Conservation (phyloP, 1,140 invertebrate genomes). For the Drosophila baimaii region DNA sequence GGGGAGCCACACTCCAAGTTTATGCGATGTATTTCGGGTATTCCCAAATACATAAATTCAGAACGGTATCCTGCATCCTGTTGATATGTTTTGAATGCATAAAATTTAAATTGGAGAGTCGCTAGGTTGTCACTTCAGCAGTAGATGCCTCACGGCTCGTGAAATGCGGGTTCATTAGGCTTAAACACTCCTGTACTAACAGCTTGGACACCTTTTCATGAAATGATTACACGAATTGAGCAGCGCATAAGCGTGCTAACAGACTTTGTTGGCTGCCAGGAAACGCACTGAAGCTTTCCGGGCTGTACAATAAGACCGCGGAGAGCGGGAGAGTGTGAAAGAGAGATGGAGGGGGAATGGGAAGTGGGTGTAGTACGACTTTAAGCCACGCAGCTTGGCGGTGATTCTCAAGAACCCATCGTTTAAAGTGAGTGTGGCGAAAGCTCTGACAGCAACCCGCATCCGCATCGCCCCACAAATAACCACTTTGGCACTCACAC, state of each 20-base stretch:
- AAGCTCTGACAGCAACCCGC: constrained; percentile 58
- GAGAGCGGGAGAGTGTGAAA: constrained; percentile 5
- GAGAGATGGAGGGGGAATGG: constrained; percentile 2
- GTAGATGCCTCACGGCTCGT: too few species aligned
- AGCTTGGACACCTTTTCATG: too few species aligned
- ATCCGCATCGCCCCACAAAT: constrained; percentile 15
- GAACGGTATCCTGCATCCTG: too few species aligned
- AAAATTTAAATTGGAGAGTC: too few species aligned
- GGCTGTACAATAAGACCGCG: constrained; percentile 26
- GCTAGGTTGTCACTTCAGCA: too few species aligned
- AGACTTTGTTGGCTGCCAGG: constrained; percentile 34
- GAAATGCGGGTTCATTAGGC: not conserved
- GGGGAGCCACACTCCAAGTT: not conserved
- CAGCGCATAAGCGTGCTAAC: not conserved
- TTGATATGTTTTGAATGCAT: too few species aligned
- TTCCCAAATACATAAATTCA: not conserved
- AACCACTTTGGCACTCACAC: constrained; percentile 5
- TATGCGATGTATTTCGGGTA: not conserved
- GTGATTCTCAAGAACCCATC: constrained; percentile 45
- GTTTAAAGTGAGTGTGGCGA: constrained; percentile 63
- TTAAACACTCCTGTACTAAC: too few species aligned
- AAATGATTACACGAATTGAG: not conserved
- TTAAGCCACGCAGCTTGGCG: constrained; percentile 11
- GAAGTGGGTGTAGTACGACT: constrained; percentile 33
- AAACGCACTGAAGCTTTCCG: constrained; percentile 63